phyloP scores from a whole-genome alignment of 2,113 vertebrate genomes.

The Phoxinus phoxinus region DNA sequence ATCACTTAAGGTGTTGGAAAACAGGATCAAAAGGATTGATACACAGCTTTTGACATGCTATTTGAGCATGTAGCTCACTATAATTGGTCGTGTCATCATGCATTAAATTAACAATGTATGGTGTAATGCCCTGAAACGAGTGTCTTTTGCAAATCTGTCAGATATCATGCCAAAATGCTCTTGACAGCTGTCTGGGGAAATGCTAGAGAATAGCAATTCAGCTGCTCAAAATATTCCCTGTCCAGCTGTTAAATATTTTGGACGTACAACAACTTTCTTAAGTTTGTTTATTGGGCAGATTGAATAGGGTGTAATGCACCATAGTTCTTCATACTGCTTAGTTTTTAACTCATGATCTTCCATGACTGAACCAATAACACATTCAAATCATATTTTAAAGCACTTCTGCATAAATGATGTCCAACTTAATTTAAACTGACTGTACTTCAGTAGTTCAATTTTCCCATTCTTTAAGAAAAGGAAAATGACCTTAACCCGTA shows the following conservation, averaged over 20 bases:
- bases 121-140: slow-evolving; percentile 87
- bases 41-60: slow-evolving; percentile 93
- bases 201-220: slow-evolving; percentile 66
- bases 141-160: slow-evolving; percentile 91
- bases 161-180: slow-evolving; percentile 83
- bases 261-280: slow-evolving; percentile 27
- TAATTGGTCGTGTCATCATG: slow-evolving; percentile 93
- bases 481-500: slow-evolving; percentile 39
- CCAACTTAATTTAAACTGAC: not conserved
- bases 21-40: slow-evolving; percentile 87
- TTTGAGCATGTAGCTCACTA: slow-evolving; percentile 89
- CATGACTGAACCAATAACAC: not conserved
- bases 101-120: slow-evolving; percentile 92
- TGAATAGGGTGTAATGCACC: not conserved
- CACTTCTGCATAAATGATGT: not conserved
- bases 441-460: not conserved
- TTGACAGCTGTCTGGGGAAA: slow-evolving; percentile 79
- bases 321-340: not conserved
- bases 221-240: slow-evolving; percentile 62
- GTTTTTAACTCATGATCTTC: not conserved
- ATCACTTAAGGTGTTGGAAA: slow-evolving; percentile 85
- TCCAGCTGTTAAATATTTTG: slow-evolving; percentile 59
- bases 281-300: slow-evolving; percentile 14
- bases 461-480: slow-evolving; percentile 31
- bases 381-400: not conserved